These are phyloP conservation scores for Malaclemys terrapin DNA, from an alignment of 2,113 vertebrate genomes.

Conservation along the genomic window DNA sequence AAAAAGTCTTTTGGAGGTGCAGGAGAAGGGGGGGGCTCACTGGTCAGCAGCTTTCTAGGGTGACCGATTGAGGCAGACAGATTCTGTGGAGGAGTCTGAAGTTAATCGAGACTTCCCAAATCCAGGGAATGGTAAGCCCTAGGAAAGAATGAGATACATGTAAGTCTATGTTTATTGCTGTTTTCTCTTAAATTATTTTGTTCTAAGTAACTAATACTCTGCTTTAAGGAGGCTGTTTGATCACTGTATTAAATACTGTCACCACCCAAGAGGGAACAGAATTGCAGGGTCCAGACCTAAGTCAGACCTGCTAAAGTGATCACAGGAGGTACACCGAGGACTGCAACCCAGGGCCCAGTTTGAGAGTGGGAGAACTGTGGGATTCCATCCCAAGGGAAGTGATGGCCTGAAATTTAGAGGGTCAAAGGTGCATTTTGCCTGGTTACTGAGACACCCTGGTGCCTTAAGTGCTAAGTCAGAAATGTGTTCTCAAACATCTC, in stretches of 20 bases:
- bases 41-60: not conserved
- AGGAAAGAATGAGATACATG: not conserved
- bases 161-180: not conserved
- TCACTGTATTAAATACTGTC: not conserved
- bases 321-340: rapidly evolving
- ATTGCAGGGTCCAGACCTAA: rapidly evolving
- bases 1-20: not conserved
- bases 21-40: not conserved
- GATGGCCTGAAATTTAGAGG: not conserved
- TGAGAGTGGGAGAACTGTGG: not conserved
- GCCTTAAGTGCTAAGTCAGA: not conserved
- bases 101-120: not conserved
- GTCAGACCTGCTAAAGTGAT: rapidly evolving
- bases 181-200: not conserved
- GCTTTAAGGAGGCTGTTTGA: not conserved
- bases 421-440: not conserved
- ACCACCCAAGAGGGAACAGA: not conserved
- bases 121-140: not conserved
- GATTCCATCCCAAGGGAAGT: not conserved
- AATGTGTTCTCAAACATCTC: not conserved
- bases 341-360: rapidly evolving
- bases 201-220: not conserved
- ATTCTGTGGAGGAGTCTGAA: not conserved
- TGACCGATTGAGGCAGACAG: not conserved
- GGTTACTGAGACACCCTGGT: not conserved